These are phyloP conservation scores for Sylvicapra grimmia DNA, from an alignment of 2,113 vertebrate genomes.

Conservation along the genomic window DNA sequence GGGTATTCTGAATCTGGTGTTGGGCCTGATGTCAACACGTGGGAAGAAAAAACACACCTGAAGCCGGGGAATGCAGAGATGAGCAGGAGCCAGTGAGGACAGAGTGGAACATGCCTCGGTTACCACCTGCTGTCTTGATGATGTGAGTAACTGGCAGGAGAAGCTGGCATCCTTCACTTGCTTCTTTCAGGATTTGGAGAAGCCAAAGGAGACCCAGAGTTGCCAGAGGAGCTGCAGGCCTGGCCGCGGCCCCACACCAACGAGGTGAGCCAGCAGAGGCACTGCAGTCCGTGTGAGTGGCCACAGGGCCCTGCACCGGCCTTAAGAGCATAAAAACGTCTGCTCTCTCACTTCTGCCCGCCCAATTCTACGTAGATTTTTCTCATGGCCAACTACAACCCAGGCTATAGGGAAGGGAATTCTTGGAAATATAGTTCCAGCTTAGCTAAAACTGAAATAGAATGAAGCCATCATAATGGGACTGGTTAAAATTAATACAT, in stretches of 20 bases:
- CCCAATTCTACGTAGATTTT: not conserved
- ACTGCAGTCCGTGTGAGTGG: rapidly evolving
- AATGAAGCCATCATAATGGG: not conserved
- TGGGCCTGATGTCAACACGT: not conserved
- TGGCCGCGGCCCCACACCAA: not conserved
- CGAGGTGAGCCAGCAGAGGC: not conserved
- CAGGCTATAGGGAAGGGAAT: not conserved
- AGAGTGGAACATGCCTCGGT: not conserved
- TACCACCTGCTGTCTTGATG: not conserved
- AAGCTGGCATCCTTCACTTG: not conserved
- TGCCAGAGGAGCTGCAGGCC: not conserved
- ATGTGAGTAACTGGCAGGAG: not conserved
- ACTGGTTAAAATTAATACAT: not conserved
- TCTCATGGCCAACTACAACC: not conserved
- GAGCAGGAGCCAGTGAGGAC: not conserved
- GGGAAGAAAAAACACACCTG: not conserved
- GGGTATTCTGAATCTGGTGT: not conserved
- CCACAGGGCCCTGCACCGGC: rapidly evolving
- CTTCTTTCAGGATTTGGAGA: not conserved
- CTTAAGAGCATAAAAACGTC: not conserved
- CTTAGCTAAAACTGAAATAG: not conserved
- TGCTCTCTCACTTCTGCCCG: not conserved
- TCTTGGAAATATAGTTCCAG: not conserved
- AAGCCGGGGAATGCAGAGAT: not conserved
- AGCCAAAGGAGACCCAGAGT: not conserved